Evolutionary conservation across 1,140 invertebrate species (phyloP), one percentile per base, ranked within the genome.

Genomic region (Bombus pascuorum): DNA sequence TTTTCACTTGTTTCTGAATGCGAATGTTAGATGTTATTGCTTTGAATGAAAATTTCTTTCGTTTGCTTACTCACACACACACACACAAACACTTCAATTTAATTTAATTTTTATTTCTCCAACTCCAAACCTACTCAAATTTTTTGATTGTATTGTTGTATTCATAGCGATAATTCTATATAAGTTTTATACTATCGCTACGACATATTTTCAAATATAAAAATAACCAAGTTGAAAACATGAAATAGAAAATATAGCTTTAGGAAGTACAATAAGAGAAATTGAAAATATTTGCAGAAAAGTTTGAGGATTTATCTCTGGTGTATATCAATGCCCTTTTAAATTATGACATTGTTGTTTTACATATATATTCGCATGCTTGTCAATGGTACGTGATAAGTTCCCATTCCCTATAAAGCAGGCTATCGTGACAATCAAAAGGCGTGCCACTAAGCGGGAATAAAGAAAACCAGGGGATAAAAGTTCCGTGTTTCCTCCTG

Each of bases 401-500:
- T 25, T 13, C 32, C 12, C 18, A 53, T 53, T 53, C 47, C 47
- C 47, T 59, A 39, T n/a, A n/a, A 9, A 18, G 10, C 25, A n/a
- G 9, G 44, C 39, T 66, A 78, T 78, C 75, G 75, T 66, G 75
- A 10, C 37, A 65, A 78, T 78, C 75, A 39, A 62, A 62, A 59
- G 32, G 47, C 53, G 44, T 39, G 75, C 25, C 39, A 15, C 8
- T 34, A 53, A 74, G 53, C 44, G 28, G 32, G 9, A n/a, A 77
- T 15, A 65, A 62, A 37, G 47, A 59, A 32, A 76, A 76, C 13
- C 59, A 62, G 37, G 13, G 74, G 34, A 76, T 62, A 39, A 76
- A 59, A 76, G 74, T 76, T 76, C 53, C 74, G 53, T 42, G 75
- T 42, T 77, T 77, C 57, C 28, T 76, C n/a, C 74, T 75, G 74